Conservation (phyloP, 2,113 vertebrate genomes). For the Takifugu flavidus region DNA sequence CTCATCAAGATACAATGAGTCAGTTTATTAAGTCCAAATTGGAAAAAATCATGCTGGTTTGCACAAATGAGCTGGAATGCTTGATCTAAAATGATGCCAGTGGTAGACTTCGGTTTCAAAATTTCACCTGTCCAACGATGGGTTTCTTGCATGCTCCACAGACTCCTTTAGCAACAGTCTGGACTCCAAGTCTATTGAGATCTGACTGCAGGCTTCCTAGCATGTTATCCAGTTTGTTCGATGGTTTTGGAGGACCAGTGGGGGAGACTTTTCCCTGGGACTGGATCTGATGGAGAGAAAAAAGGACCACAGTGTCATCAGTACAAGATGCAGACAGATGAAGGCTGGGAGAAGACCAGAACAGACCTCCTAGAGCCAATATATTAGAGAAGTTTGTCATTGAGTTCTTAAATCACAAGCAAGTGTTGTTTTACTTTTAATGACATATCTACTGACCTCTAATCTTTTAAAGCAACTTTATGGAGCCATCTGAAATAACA, state of each 20-base stretch:
- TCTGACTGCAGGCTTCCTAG: slow-evolving; percentile 93
- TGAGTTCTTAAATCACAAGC: no score
- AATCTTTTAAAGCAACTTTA: neutral
- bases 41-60: no score
- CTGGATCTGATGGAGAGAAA: slow-evolving; percentile 79
- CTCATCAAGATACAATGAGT: no score
- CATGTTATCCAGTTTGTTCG: slow-evolving; percentile 96
- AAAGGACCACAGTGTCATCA: neutral
- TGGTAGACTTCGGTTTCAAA: neutral
- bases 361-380: no score
- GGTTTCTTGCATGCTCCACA: slow-evolving; percentile 97
- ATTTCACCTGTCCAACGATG: slow-evolving; percentile 88
- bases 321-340: no score
- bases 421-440: no score
- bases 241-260: slow-evolving; percentile 79
- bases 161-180: slow-evolving; percentile 91
- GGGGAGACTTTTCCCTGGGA: slow-evolving; percentile 83
- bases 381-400: no score
- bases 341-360: neutral
- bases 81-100: no score
- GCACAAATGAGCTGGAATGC: no score
- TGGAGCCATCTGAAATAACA: neutral
- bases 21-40: no score
- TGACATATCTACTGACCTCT: neutral
- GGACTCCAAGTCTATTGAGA: slow-evolving; percentile 89